phyloP scores from a whole-genome alignment of 1,140 invertebrate genomes.

The Drosophila obscura region DNA sequence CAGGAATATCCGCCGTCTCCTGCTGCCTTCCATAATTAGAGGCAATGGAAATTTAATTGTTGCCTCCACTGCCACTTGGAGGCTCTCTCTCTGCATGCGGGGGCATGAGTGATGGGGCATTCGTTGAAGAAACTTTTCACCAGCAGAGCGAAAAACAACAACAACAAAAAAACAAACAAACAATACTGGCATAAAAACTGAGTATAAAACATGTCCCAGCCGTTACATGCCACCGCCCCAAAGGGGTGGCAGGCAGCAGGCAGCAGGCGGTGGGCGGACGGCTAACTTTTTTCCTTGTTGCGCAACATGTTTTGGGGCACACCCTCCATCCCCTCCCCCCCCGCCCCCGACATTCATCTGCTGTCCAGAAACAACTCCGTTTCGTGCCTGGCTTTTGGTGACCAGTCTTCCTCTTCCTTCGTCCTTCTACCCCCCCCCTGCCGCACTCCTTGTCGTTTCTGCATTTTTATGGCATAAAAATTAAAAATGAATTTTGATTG shows the following conservation, averaged over 20 bases:
- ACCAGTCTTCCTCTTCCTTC: constrained; percentile 32
- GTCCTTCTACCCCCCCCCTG: neutral
- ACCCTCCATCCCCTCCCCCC: neutral
- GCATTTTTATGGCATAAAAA: constrained; percentile 82
- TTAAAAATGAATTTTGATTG: constrained; percentile 83
- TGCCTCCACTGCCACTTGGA: constrained; percentile 17
- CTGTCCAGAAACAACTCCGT: constrained; percentile 3
- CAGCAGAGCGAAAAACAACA: neutral
- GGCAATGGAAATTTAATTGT: constrained; percentile 58
- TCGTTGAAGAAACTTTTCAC: constrained; percentile 15
- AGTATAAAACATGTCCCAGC: constrained; percentile 67
- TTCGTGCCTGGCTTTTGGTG: constrained; percentile 66
- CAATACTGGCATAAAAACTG: constrained; percentile 36
- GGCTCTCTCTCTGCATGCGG: neutral
- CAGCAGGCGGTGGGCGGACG: neutral
- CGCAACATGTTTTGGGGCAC: constrained; percentile 47
- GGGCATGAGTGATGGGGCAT: neutral
- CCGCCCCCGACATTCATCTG: neutral
- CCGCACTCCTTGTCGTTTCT: constrained; percentile 57
- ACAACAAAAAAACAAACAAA: constrained; percentile 11
- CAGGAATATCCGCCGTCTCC: neutral
- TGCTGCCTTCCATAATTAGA: constrained; percentile 26
- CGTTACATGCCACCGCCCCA: constrained; percentile 34
- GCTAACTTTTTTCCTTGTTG: constrained; percentile 43
- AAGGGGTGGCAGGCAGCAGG: neutral